Evolutionary conservation across 2,797 vertebrate genomes (phyloP).

Genomic region (Nannoperca australis): DNA sequence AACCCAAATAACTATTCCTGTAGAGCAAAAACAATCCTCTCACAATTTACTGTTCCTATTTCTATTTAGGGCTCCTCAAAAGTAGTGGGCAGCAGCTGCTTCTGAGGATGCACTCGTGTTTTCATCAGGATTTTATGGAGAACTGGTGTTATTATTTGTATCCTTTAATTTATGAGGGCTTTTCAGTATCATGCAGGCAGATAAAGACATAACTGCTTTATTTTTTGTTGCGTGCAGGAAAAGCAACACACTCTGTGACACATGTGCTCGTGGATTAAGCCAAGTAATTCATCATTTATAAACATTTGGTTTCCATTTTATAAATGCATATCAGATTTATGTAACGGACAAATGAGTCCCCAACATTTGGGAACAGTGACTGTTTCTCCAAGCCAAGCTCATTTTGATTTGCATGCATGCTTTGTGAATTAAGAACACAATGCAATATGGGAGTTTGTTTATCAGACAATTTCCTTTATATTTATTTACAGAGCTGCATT

Average conservation of each 20-base stretch:
- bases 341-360: constrained; percentile 32
- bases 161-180: constrained; percentile 28
- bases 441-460: background rate
- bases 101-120: constrained; percentile 19
- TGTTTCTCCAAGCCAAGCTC: constrained; percentile 7
- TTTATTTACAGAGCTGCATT: constrained; percentile 3
- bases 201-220: constrained; percentile 23
- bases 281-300: constrained; percentile 53
- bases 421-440: constrained; percentile 23
- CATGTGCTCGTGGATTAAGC: constrained; percentile 28
- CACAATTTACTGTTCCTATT: too few relatives aligned
- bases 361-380: constrained; percentile 28
- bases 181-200: constrained; percentile 8
- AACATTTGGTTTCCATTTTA: constrained; percentile 71
- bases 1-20: constrained; percentile 4
- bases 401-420: constrained; percentile 1
- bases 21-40: background rate
- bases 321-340: constrained; percentile 51
- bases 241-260: constrained; percentile 37
- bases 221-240: constrained; percentile 12
- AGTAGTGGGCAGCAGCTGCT: constrained; percentile 10
- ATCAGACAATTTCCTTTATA: background rate
- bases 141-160: constrained; percentile 28
- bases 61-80: background rate
- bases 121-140: constrained; percentile 27